A percentile compares a stretch with the other conserved stretches of the same genome.
Conservation (phyloP, 2,797 vertebrate species). For the Acanthis flammea region DNA sequence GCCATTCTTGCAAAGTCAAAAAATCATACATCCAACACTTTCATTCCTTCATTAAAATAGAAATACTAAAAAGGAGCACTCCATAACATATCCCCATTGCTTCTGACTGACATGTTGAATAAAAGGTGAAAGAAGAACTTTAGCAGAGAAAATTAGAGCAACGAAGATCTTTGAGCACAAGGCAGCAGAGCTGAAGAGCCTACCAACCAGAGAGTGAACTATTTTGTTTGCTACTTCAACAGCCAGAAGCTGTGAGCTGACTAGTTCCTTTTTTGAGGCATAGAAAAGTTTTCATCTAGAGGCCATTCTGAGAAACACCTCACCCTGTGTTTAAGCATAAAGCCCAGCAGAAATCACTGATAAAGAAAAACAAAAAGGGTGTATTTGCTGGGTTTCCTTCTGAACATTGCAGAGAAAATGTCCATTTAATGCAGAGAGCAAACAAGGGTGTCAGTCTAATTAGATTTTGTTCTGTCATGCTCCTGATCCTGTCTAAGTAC, state of each 20-base stretch:
- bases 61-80: constrained; percentile 50
- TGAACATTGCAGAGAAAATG: constrained; percentile 60
- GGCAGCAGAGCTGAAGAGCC: background rate
- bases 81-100: constrained; percentile 56
- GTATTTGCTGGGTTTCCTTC: constrained; percentile 64
- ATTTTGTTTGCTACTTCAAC: background rate
- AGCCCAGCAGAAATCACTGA: background rate
- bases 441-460: constrained; percentile 68
- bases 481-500: constrained; percentile 53
- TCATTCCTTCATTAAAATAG: constrained; percentile 41
- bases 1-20: constrained; percentile 39
- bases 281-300: background rate
- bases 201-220: background rate
- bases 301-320: background rate
- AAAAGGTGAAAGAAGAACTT: constrained; percentile 22
- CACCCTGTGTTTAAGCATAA: background rate
- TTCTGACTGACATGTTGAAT: constrained; percentile 37
- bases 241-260: background rate
- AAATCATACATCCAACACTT: constrained; percentile 25
- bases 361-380: background rate
- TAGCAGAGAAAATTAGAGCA: constrained; percentile 29
- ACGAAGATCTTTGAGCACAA: background rate
- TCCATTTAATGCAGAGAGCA: constrained; percentile 68
- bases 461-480: constrained; percentile 65
- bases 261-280: background rate